Evolutionary conservation across 2,888 invertebrate species (phyloP).

Genomic region (Xylophagus ater): DNA sequence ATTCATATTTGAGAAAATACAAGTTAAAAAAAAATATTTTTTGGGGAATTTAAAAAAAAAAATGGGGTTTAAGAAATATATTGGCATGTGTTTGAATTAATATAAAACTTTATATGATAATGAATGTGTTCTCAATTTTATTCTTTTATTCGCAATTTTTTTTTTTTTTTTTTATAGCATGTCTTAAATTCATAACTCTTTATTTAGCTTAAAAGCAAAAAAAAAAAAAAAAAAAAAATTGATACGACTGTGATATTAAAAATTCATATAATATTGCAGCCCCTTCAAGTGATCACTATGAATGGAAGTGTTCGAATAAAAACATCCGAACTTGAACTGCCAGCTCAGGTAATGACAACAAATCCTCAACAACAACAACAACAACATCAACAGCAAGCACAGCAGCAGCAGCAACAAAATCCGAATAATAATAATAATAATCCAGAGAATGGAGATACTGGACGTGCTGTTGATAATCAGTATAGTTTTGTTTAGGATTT

Average conservation of each 20-base stretch:
- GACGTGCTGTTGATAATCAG: conserved; percentile 70
- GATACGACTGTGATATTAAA: no score
- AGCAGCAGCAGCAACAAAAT: conserved; percentile 39
- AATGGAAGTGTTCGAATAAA: conserved; percentile 40
- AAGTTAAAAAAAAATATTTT: no score
- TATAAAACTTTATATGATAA: no score
- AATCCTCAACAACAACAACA: conserved; percentile 11
- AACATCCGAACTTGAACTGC: conserved; percentile 39
- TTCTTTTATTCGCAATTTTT: no score
- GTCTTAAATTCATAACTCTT: no score
- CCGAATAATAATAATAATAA: conserved; percentile 28
- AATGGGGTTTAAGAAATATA: no score
- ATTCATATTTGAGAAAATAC: no score
- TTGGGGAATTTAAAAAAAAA: no score
- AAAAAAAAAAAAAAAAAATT: no score
- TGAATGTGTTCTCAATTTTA: no score
- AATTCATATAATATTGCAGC: conserved; percentile 36
- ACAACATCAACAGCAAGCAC: conserved; percentile 19
- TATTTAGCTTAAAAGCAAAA: neutral
- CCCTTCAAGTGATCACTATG: conserved; percentile 39
- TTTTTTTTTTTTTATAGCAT: no score
- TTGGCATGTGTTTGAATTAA: no score
- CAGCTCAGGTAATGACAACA: conserved; percentile 22
- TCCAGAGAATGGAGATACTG: conserved; percentile 22
- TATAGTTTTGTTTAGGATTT: conserved; percentile 56